phyloP scores from a whole-genome alignment of 2,113 vertebrate genomes.

The Eleginops maclovinus region DNA sequence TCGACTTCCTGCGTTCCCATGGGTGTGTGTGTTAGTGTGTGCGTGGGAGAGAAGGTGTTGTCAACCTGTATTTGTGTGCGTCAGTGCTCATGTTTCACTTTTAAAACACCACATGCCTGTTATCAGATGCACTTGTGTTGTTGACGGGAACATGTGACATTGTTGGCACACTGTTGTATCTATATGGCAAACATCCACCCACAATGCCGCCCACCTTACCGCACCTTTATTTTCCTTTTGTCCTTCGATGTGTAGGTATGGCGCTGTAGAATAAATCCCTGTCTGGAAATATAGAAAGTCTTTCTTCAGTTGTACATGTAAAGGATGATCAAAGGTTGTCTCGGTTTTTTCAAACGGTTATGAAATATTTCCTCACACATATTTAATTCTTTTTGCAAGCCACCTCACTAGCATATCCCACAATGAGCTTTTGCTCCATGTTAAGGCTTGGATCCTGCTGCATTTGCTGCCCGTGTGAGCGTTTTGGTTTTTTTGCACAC shows the following conservation, averaged over 20 bases:
- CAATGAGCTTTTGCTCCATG: not conserved
- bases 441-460: not conserved
- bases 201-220: slow-evolving; percentile 8
- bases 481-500: slow-evolving; percentile 32
- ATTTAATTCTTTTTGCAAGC: slow-evolving; percentile 11
- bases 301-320: slow-evolving; percentile 12
- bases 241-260: slow-evolving; percentile 26
- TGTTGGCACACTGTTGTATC: slow-evolving; percentile 27
- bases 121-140: slow-evolving; percentile 51
- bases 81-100: slow-evolving; percentile 61
- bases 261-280: slow-evolving; percentile 23
- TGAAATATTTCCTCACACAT: slow-evolving; percentile 27
- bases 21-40: slow-evolving; percentile 25
- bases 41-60: slow-evolving; percentile 57
- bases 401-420: slow-evolving; percentile 5
- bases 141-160: slow-evolving; percentile 55
- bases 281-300: slow-evolving; percentile 14
- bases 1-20: slow-evolving; percentile 4
- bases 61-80: slow-evolving; percentile 60
- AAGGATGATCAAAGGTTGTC: slow-evolving; percentile 29
- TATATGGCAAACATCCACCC: slow-evolving; percentile 29
- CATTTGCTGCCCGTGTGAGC: slow-evolving; percentile 20
- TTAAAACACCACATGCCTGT: slow-evolving; percentile 56
- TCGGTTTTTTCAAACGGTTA: too few species aligned
- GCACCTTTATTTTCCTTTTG: slow-evolving; percentile 31